Evolutionary conservation across 1,140 invertebrate species (phyloP).

Genomic region (Drosophila ambigua): DNA sequence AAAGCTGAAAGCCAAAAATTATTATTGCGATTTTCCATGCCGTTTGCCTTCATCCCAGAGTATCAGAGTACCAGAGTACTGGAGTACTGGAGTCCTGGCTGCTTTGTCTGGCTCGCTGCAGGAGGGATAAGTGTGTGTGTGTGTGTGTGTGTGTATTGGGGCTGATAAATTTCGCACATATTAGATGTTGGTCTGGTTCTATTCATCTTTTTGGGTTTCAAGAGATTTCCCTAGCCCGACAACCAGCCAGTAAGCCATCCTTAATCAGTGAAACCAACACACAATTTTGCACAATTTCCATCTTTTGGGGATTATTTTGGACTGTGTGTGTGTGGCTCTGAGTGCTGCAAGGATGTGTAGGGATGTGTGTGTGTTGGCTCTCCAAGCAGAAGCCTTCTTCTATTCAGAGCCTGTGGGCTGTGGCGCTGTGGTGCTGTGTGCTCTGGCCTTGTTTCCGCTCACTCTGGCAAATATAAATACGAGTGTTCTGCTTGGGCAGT

Average conservation of each 20-base stretch:
- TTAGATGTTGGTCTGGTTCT: slow-evolving; percentile 63
- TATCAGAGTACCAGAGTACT: too few relatives aligned
- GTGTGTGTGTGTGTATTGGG: slow-evolving; percentile 35
- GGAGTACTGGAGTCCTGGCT: too few relatives aligned
- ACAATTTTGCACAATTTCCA: slow-evolving; percentile 79
- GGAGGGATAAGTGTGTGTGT: too few relatives aligned
- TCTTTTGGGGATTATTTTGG: slow-evolving; percentile 75
- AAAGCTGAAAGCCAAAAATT: slow-evolving; percentile 67
- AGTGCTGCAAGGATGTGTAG: too few relatives aligned
- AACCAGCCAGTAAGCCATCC: slow-evolving; percentile 66
- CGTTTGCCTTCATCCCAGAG: slow-evolving; percentile 42
- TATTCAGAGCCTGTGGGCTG: too few relatives aligned
- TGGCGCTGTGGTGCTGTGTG: too few relatives aligned
- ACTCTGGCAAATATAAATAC: too few relatives aligned
- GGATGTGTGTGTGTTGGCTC: too few relatives aligned
- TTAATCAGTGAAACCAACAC: slow-evolving; percentile 79
- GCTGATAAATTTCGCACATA: slow-evolving; percentile 79
- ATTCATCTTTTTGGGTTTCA: slow-evolving; percentile 68
- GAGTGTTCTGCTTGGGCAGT: too few relatives aligned
- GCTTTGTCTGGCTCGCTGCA: too few relatives aligned
- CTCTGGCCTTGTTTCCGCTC: too few relatives aligned
- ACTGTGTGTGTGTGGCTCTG: slow-evolving; percentile 27
- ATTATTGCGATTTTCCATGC: slow-evolving; percentile 79
- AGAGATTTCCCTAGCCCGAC: slow-evolving; percentile 60
- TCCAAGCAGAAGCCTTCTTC: too few relatives aligned